Base-by-base conservation (phyloP, 2,888 invertebrate genomes). In the Pinctada fucata region DNA sequence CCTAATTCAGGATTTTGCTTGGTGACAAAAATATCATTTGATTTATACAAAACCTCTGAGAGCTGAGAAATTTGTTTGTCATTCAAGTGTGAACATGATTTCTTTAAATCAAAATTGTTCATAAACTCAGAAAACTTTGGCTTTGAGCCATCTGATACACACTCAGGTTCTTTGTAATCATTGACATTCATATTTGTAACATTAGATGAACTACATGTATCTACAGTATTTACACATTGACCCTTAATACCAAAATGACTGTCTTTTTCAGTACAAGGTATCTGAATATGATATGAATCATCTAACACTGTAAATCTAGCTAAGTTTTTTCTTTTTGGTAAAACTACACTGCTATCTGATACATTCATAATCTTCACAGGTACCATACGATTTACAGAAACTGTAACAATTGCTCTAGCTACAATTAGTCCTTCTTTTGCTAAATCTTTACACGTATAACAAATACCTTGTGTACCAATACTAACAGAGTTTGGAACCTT, bases 21-120 rank as follows among this genome's bases (percentile, higher is more conserved):
- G 2, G 75, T 79, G 3, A 79, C 50, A 79, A 79, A 79, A 52
- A 72, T 64, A 67, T 71, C 58, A 10, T 76, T 70, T 4, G 74
- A 10, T 50, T 58, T 31, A 63, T 67, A 66, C 4, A 66, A 63
- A 68, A 51, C 45, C 47, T 58, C 49, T 49, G 49, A 63, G 31
- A 76, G 64, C 13, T 70, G 13, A 47, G 45, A 31, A 16, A 3
- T 48, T 31, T 76, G 70, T 49, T 31, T 16, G 3, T 69, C 49
- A 16, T 63, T 16, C 50, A 76, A 76, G 70, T 76, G 69, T 48
- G 68, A 6, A 76, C 58, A 72, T 31, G 51, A n/a, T 31, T 72
- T 45, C 6, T 1, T 47, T 45, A 72, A 2, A 52, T 72, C 58
- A 72, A 72, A 72, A 6, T n/a, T n/a, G n/a, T n/a, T n/a, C n/a